Percentiles rank a stretch among this genome's conserved stretches.
Evolutionary conservation across 2,113 vertebrate species (phyloP).

Genomic region (Microtus richardsoni): DNA sequence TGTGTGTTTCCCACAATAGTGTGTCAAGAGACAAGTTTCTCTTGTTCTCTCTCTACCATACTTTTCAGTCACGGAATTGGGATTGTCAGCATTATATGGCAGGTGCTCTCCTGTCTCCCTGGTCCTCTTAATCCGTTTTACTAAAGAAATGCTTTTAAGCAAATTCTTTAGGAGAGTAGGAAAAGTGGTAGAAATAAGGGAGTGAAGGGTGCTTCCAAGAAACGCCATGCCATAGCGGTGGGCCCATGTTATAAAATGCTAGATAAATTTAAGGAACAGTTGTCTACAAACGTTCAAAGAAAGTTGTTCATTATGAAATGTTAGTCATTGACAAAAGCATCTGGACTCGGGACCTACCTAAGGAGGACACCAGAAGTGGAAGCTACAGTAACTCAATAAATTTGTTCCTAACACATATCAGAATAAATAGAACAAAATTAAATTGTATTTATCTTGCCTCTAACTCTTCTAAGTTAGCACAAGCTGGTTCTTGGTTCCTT

Average conservation of each 20-base stretch:
- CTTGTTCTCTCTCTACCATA: background rate
- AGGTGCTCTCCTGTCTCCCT: background rate
- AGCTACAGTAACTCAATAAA: background rate
- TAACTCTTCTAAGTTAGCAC: background rate
- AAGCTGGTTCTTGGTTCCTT: background rate
- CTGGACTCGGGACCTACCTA: background rate
- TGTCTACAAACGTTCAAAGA: accelerated
- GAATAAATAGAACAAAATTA: background rate
- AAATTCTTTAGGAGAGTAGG: background rate
- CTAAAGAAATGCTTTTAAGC: background rate
- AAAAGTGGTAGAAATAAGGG: background rate
- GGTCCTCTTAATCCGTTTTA: background rate
- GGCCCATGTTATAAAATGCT: background rate
- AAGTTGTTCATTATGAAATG: background rate
- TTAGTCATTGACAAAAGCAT: background rate
- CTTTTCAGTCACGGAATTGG: background rate
- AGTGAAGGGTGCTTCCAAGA: background rate
- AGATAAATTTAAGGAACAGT: background rate
- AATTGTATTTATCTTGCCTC: background rate
- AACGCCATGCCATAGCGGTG: background rate
- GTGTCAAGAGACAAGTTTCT: background rate
- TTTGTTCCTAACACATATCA: background rate
- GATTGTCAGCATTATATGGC: background rate
- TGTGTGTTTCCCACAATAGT: background rate
- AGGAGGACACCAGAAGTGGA: background rate